These are phyloP conservation scores for Drosophila neonasuta DNA, from an alignment of 2,888 invertebrate genomes.

Conservation along the genomic window DNA sequence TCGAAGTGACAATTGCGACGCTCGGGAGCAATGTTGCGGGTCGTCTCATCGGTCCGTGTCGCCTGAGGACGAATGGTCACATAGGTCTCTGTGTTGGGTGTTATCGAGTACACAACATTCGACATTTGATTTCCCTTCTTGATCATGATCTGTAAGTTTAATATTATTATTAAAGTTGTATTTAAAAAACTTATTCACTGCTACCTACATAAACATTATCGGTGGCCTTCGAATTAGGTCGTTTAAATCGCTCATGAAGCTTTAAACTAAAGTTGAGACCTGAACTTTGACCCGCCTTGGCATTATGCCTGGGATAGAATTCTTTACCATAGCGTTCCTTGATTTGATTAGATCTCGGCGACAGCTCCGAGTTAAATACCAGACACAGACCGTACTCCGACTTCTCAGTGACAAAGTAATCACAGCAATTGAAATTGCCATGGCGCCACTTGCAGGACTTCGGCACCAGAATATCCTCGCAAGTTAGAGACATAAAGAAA, in stretches of 20 bases:
- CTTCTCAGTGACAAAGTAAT: slow-evolving; percentile 81
- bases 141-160: slow-evolving; percentile 68
- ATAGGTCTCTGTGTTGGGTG: slow-evolving; percentile 73
- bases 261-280: slow-evolving; percentile 68
- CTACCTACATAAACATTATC: slow-evolving; percentile 67
- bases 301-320: slow-evolving; percentile 74
- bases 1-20: slow-evolving; percentile 77
- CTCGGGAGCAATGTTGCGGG: slow-evolving; percentile 62
- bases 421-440: slow-evolving; percentile 81
- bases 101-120: slow-evolving; percentile 68
- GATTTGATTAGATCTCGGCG: slow-evolving; percentile 42
- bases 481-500: slow-evolving; percentile 64
- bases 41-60: slow-evolving; percentile 70
- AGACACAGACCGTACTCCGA: slow-evolving; percentile 83
- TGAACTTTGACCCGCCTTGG: slow-evolving; percentile 72
- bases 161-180: neutral
- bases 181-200: neutral
- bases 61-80: slow-evolving; percentile 76
- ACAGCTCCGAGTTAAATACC: slow-evolving; percentile 82
- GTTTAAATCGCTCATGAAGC: slow-evolving; percentile 51
- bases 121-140: slow-evolving; percentile 68
- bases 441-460: slow-evolving; percentile 82
- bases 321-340: slow-evolving; percentile 28
- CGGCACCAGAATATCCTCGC: slow-evolving; percentile 80
- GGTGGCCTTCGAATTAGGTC: slow-evolving; percentile 46